Base-by-base conservation (phyloP, 2,888 invertebrate species). In the Oligia fasciuncula region DNA sequence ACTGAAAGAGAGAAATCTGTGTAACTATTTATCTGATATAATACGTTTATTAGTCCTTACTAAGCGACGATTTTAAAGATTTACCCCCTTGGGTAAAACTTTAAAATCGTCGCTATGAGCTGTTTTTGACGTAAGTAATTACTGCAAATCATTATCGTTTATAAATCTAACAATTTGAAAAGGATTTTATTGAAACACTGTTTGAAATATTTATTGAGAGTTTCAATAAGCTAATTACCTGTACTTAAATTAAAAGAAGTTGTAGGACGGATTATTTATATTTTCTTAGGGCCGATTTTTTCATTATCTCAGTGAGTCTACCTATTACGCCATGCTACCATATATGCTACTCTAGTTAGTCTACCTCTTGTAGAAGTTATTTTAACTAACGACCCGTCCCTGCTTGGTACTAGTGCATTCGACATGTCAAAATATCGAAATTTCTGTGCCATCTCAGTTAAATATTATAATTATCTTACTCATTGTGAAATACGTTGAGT, bases 71-170 rank as follows among this genome's bases (percentile, higher is more conserved):
- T 29, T 29, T 29, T 29, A 29, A 29, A 29, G 29, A 29, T 29
- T 29, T 29, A 29, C 29, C 29, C 29, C 29, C 29, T 29, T 29
- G 13, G 13, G 13, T 49, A 49, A 49, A 74, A 71, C 40, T 62
- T 65, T 46, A 70, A 60, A 29, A 63, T 57, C 35, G 43, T 63
- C 23, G 65, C 62, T 73, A 11, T 19, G 14, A 69, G 49, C 78
- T 84, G 75, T 78, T 70, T 81, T 81, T 86, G 84, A 86, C 80
- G 81, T 78, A 76, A 82, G 75, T 81, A 84, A 88, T 88, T 89
- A 86, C 74, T 77, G 69, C n/a, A 76, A 84, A 86, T 83, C 54
- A 73, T 73, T 77, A 76, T 69, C 57, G 78, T 57, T 67, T 29
- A 54, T 65, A 23, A 65, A 8, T 35, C 8, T 13, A 79, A 65